Conservation (phyloP, 2,888 invertebrate species). For the Tetrapedia diversipes region DNA sequence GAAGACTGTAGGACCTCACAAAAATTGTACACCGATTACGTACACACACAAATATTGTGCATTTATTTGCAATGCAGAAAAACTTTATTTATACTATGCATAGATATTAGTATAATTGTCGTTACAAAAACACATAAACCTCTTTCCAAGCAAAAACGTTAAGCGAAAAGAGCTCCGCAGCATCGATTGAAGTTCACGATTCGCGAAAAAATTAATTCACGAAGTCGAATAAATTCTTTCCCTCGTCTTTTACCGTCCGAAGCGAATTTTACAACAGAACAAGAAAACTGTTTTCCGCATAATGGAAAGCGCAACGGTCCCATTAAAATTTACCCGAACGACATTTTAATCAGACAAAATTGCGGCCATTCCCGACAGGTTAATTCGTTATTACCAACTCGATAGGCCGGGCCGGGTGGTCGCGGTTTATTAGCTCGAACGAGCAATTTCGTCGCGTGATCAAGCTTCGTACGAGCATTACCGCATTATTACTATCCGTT, state of each 20-base stretch:
- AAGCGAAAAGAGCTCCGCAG: no score
- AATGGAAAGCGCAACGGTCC: not conserved
- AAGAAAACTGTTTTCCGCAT: not conserved
- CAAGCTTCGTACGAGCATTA: slow-evolving; percentile 30
- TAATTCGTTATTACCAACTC: slow-evolving; percentile 38
- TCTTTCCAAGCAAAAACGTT: no score
- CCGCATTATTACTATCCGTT: slow-evolving; percentile 40
- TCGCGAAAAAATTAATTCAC: no score
- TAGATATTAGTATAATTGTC: no score
- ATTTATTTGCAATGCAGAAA: no score
- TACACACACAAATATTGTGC: no score
- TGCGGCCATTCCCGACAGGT: slow-evolving; percentile 20
- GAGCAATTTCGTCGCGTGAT: slow-evolving; percentile 45
- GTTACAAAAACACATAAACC: no score
- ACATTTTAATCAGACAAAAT: slow-evolving; percentile 35
- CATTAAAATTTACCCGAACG: slow-evolving; percentile 6
- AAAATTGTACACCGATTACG: no score
- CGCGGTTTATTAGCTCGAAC: slow-evolving; percentile 30
- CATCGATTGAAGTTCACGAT: no score
- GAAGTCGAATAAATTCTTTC: not conserved
- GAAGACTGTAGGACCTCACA: no score
- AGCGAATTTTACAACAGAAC: not conserved
- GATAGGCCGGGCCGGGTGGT: not conserved
- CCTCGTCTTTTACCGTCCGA: not conserved
- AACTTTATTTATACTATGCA: no score